Conservation (phyloP, 2,888 invertebrate species). For the Coenonympha arcania region DNA sequence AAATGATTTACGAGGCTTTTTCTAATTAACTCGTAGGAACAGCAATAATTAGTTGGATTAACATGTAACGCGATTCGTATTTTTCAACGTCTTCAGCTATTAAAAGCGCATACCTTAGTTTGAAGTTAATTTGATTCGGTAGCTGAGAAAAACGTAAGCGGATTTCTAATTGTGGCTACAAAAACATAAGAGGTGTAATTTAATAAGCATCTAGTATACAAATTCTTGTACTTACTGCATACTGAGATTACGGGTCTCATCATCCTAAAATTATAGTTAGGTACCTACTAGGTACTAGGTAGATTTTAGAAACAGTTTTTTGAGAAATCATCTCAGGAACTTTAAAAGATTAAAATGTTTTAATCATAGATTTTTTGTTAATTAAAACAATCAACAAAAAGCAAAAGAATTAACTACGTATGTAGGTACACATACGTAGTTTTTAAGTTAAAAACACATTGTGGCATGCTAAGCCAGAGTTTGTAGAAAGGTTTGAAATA, state of each 20-base stretch:
- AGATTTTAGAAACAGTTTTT: too few species aligned
- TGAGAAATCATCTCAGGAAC: too few species aligned
- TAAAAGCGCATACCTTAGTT: slow-evolving; percentile 48
- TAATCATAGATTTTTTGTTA: too few species aligned
- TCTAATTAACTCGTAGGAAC: slow-evolving; percentile 60
- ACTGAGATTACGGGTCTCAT: too few species aligned
- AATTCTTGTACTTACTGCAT: too few species aligned
- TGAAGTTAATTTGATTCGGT: slow-evolving; percentile 38
- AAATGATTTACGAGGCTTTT: slow-evolving; percentile 63
- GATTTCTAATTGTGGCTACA: slow-evolving; percentile 1
- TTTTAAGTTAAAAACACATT: slow-evolving; percentile 17
- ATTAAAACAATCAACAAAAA: background rate
- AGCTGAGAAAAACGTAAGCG: slow-evolving; percentile 32
- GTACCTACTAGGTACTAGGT: too few species aligned
- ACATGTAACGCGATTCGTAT: slow-evolving; percentile 55
- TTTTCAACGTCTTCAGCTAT: slow-evolving; percentile 53
- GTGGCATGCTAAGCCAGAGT: slow-evolving; percentile 21
- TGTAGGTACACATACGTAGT: too few species aligned
- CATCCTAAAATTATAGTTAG: too few species aligned
- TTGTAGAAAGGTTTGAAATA: slow-evolving; percentile 47
- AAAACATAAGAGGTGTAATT: slow-evolving; percentile 9
- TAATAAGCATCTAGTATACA: slow-evolving; percentile 7
- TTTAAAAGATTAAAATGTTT: too few species aligned
- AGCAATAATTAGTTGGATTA: slow-evolving; percentile 68
- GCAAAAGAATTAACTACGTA: slow-evolving; percentile 2